Conservation (phyloP, 2,797 vertebrate genomes). For the Lepus oiostolus region DNA sequence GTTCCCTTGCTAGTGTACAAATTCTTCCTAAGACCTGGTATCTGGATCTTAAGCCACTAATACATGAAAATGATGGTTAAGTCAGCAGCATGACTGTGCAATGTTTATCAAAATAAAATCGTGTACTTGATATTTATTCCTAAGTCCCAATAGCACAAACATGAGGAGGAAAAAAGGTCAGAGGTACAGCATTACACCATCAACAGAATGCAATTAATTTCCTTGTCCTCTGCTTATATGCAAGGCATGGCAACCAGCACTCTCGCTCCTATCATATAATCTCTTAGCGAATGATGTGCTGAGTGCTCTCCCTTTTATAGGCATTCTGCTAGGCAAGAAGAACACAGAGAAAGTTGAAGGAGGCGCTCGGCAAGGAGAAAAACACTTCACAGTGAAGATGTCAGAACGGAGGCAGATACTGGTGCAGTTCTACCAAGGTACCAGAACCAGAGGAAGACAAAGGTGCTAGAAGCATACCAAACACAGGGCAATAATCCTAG, state of each 20-base stretch:
- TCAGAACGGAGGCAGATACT: neutral
- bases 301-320: neutral
- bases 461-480: neutral
- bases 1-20: neutral
- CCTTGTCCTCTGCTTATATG: neutral
- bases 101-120: neutral
- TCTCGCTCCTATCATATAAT: neutral
- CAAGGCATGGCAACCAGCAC: neutral
- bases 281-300: neutral
- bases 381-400: neutral
- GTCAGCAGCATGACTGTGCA: neutral
- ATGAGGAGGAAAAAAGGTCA: neutral
- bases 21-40: neutral
- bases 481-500: too few relatives aligned
- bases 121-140: neutral
- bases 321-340: neutral
- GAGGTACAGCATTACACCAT: neutral
- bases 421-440: neutral
- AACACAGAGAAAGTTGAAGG: neutral
- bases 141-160: neutral
- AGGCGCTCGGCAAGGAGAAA: neutral
- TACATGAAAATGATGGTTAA: neutral
- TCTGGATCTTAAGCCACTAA: neutral
- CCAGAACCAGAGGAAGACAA: neutral
- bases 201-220: neutral